Percentiles rank a stretch among this genome's conserved stretches.
Evolutionary conservation across 2,797 vertebrate genomes (phyloP).

Genomic region (Hydrocynus forskahlii): DNA sequence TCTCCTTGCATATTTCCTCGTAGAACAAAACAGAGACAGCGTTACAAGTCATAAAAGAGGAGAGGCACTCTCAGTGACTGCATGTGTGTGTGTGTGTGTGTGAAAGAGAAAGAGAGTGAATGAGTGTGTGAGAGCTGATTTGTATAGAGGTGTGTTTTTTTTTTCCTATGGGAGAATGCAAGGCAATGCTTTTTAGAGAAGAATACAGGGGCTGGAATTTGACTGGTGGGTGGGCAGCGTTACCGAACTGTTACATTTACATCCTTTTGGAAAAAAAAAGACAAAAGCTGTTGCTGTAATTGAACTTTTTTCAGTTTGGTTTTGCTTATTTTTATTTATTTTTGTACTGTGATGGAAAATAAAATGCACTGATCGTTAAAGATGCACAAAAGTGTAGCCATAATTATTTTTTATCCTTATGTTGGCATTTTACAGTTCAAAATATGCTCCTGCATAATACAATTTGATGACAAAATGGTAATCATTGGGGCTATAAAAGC

Average conservation of each 20-base stretch:
- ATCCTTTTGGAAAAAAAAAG: constrained; percentile 59
- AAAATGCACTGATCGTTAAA: constrained; percentile 97
- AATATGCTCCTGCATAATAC: no score
- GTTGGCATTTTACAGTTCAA: not conserved
- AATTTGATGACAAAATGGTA: no score
- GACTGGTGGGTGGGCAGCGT: constrained; percentile 55
- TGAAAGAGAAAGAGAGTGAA: constrained; percentile 59
- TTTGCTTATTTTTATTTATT: constrained; percentile 98
- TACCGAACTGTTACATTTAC: constrained; percentile 64
- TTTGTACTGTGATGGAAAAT: constrained; percentile 99
- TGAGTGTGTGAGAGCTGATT: constrained; percentile 64
- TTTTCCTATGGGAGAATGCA: constrained; percentile 76
- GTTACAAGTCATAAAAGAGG: constrained; percentile 74
- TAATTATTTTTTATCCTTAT: constrained; percentile 28
- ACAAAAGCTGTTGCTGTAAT: constrained; percentile 76
- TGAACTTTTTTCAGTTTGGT: constrained; percentile 78
- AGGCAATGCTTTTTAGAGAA: constrained; percentile 76
- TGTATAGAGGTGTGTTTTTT: constrained; percentile 68
- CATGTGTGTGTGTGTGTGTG: constrained; percentile 73
- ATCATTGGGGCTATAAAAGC: no score
- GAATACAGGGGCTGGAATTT: constrained; percentile 50
- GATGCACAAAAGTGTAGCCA: constrained; percentile 57
- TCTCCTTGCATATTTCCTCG: constrained; percentile 89
- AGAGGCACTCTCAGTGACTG: constrained; percentile 82
- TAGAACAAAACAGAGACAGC: constrained; percentile 84